These are phyloP conservation scores for Collichthys lucidus DNA, from an alignment of 2,113 vertebrate genomes.

Conservation along the genomic window DNA sequence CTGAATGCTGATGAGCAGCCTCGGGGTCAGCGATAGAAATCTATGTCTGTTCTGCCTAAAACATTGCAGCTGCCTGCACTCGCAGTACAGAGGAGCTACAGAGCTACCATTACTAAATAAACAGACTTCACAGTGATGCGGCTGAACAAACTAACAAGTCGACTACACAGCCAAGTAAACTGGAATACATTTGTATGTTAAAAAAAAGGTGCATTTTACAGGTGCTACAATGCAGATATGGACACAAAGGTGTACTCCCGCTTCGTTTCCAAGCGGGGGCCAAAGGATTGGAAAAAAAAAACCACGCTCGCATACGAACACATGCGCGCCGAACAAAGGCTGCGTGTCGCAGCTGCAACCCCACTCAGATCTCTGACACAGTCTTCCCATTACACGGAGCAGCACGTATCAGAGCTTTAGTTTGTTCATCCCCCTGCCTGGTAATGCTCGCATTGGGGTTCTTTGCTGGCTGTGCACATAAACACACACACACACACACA, in stretches of 20 bases:
- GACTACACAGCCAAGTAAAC: conserved; percentile 16
- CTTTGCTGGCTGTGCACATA: conserved; percentile 33
- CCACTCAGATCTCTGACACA: conserved; percentile 51
- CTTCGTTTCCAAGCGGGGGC: not conserved
- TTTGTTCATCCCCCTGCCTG: conserved; percentile 64
- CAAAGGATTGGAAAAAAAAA: not conserved
- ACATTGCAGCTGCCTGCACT: conserved; percentile 73
- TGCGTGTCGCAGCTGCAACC: conserved; percentile 56
- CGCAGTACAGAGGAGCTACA: conserved; percentile 65
- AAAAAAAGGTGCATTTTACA: conserved; percentile 4
- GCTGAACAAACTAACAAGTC: conserved; percentile 49
- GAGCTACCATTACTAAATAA: conserved; percentile 58
- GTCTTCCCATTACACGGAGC: conserved; percentile 62
- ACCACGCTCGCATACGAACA: conserved; percentile 12
- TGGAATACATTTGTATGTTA: conserved; percentile 19
- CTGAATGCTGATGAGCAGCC: conserved; percentile 78
- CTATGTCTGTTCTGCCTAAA: conserved; percentile 76
- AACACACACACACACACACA: conserved; percentile 6
- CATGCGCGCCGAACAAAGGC: conserved; percentile 46
- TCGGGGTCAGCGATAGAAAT: conserved; percentile 75
- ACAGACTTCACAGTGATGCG: conserved; percentile 57
- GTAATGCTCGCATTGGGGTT: conserved; percentile 67
- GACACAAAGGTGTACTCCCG: not conserved
- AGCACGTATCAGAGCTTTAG: conserved; percentile 71
- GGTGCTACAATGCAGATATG: not conserved